Percentiles rank a stretch among this genome's conserved stretches.
Evolutionary conservation across 2,113 vertebrate genomes (phyloP).

Genomic region (Eclectus roratus): DNA sequence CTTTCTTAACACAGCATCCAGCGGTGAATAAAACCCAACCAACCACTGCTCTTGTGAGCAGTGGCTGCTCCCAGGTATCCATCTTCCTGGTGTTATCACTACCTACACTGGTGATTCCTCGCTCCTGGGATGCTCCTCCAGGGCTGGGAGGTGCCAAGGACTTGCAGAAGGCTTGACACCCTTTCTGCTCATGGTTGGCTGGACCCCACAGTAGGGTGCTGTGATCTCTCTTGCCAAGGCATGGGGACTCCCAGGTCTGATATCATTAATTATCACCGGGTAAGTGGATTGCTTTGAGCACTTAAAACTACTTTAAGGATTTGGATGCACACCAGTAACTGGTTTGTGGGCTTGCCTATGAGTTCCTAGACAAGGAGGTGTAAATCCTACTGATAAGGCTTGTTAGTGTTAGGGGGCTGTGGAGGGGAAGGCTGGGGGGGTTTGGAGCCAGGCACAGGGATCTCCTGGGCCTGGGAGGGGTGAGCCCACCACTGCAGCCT

Average conservation of each 20-base stretch:
- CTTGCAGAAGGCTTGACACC: neutral
- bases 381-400: slow-evolving; percentile 69
- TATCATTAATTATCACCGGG: neutral
- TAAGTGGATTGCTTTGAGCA: slow-evolving; percentile 45
- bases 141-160: neutral
- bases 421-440: neutral
- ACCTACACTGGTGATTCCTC: neutral
- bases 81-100: neutral
- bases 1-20: neutral
- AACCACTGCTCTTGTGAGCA: rapidly evolving
- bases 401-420: slow-evolving; percentile 52
- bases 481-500: neutral
- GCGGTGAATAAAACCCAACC: neutral
- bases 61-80: neutral
- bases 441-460: slow-evolving; percentile 53
- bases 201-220: neutral
- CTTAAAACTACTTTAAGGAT: slow-evolving; percentile 55
- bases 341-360: neutral
- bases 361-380: slow-evolving; percentile 61
- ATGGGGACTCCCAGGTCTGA: neutral
- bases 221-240: neutral
- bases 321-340: neutral
- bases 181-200: rapidly evolving
- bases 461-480: neutral
- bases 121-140: rapidly evolving